phyloP scores from a whole-genome alignment of 1,140 invertebrate species.

The Dendrolimus punctatus region DNA sequence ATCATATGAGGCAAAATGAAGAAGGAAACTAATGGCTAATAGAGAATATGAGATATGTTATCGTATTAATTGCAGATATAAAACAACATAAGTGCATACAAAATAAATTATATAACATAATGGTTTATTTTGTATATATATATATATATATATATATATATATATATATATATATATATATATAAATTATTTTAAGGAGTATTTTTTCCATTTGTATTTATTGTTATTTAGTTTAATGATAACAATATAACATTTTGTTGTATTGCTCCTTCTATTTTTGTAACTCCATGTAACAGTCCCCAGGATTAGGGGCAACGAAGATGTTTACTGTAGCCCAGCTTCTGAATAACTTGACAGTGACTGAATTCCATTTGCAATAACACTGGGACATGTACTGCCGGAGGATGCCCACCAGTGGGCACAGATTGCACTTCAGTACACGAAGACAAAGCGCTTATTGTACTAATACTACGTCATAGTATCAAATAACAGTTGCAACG shows the following conservation, averaged over 20 bases:
- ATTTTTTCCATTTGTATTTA: background rate
- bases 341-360: constrained; percentile 49
- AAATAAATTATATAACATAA: no score
- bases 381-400: constrained; percentile 36
- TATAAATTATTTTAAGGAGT: no score
- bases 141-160: no score
- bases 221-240: background rate
- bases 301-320: constrained; percentile 65
- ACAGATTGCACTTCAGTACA: constrained; percentile 30
- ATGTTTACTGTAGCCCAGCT: constrained; percentile 49
- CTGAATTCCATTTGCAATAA: constrained; percentile 40
- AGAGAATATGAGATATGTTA: no score
- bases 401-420: constrained; percentile 28
- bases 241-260: background rate
- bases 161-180: no score
- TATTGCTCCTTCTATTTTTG: constrained; percentile 9
- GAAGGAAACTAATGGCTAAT: no score
- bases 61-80: no score
- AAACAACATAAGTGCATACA: no score
- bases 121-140: no score
- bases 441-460: background rate
- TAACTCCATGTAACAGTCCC: constrained; percentile 26
- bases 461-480: no score
- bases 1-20: no score
- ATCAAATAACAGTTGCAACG: no score